phyloP scores from a whole-genome alignment of 2,888 invertebrate genomes.

The Meloe dianella region DNA sequence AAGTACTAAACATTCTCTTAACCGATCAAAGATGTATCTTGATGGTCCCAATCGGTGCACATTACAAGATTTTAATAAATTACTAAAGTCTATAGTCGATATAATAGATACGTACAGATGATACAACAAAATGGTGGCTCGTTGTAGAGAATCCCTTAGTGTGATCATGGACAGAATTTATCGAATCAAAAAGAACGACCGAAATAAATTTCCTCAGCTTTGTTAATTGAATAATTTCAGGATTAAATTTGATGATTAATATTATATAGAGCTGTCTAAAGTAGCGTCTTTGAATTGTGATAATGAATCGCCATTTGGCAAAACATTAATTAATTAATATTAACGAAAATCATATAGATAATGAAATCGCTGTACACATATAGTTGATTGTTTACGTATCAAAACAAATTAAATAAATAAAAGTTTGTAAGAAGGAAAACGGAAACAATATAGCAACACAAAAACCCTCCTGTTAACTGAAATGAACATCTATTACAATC shows the following conservation, averaged over 20 bases:
- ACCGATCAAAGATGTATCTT: neutral
- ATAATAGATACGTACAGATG: neutral
- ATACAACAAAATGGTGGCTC: neutral
- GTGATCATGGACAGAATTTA: neutral
- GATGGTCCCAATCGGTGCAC: neutral
- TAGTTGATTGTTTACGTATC: slow-evolving; percentile 11
- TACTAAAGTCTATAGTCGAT: neutral
- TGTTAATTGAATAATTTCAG: neutral
- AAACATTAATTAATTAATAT: neutral
- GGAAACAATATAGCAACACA: slow-evolving; percentile 48
- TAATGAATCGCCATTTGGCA: neutral
- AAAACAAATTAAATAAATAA: slow-evolving; percentile 46
- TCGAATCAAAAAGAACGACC: neutral
- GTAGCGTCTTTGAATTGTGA: neutral
- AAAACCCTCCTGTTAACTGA: slow-evolving; percentile 52
- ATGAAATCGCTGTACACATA: neutral
- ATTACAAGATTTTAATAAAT: neutral
- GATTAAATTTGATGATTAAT: neutral
- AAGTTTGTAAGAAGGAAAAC: slow-evolving; percentile 44
- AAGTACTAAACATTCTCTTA: neutral
- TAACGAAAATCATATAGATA: neutral
- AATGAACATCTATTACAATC: slow-evolving; percentile 59
- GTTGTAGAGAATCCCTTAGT: neutral
- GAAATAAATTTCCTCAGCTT: neutral
- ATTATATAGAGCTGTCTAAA: neutral